Percentiles rank a stretch among this genome's conserved stretches.
Conservation (phyloP, 2,888 invertebrate species). For the Phengaris arion region DNA sequence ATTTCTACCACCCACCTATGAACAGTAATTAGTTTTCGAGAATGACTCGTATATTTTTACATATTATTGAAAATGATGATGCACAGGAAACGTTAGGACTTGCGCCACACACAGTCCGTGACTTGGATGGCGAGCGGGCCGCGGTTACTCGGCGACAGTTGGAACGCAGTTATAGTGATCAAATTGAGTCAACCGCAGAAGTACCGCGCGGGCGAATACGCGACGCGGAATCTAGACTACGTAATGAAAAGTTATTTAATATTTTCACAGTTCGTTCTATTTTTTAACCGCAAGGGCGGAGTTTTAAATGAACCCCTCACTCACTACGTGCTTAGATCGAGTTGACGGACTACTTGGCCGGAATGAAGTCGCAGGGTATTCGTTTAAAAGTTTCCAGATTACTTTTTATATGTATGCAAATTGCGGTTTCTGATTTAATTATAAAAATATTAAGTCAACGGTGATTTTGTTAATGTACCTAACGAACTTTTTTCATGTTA, state of each 20-base stretch:
- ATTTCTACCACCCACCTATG: too few species aligned
- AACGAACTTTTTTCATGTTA: too few species aligned
- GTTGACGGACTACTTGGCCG: conserved; percentile 22
- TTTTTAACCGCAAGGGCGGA: conserved; percentile 34
- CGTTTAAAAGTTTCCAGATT: conserved; percentile 12
- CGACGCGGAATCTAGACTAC: conserved; percentile 38
- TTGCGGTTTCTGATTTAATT: neutral
- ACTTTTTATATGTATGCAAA: neutral
- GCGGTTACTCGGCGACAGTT: conserved; percentile 48
- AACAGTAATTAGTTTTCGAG: too few species aligned
- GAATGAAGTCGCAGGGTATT: neutral
- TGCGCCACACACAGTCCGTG: conserved; percentile 53
- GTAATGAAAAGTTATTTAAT: conserved; percentile 41
- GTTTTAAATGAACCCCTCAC: conserved; percentile 31
- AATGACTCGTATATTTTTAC: too few species aligned
- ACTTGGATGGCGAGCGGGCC: conserved; percentile 58
- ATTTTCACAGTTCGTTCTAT: conserved; percentile 38
- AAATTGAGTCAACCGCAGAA: conserved; percentile 68
- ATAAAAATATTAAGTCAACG: neutral
- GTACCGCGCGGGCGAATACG: conserved; percentile 42
- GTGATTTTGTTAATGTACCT: neutral
- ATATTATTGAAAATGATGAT: neutral
- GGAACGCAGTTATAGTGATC: conserved; percentile 74
- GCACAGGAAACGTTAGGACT: conserved; percentile 43
- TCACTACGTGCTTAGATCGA: conserved; percentile 27